phyloP scores from a whole-genome alignment of 2,113 vertebrate genomes.

The Lophotis ruficrista region DNA sequence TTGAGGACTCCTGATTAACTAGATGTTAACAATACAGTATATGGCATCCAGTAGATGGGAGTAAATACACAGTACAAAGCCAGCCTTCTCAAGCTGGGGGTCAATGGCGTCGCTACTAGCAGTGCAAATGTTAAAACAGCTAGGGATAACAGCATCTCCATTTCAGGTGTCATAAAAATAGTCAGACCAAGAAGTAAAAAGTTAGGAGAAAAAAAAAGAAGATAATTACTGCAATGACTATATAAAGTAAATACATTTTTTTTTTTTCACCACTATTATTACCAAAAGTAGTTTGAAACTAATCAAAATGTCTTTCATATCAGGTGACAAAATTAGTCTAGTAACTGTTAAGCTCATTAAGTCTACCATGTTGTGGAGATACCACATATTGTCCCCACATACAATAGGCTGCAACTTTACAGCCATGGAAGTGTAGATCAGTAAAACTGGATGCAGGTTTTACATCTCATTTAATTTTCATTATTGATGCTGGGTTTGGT shows the following conservation, averaged over 20 bases:
- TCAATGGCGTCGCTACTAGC: not conserved
- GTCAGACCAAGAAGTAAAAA: not conserved
- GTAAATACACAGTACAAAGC: not conserved
- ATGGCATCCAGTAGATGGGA: not conserved
- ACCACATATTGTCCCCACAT: not conserved
- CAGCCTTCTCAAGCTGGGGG: not conserved
- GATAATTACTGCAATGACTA: not conserved
- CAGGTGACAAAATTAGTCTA: not conserved
- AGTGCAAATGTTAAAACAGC: not conserved
- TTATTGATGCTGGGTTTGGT: not conserved
- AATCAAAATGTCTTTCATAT: not conserved
- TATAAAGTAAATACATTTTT: not conserved
- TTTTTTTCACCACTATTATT: not conserved
- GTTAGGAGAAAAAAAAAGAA: not conserved
- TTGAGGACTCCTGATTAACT: not conserved
- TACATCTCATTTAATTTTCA: not conserved
- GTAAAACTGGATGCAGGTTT: not conserved
- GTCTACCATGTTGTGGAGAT: not conserved
- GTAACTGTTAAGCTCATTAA: not conserved
- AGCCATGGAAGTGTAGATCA: not conserved
- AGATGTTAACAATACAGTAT: not conserved
- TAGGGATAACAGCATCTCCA: not conserved
- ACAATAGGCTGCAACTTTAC: not conserved
- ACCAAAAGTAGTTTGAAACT: not conserved
- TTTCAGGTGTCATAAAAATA: not conserved